A percentile compares a stretch with the other conserved stretches of the same genome.
These are phyloP conservation scores for Drosophila borealis DNA, from an alignment of 2,888 invertebrate species.

Conservation along the genomic window DNA sequence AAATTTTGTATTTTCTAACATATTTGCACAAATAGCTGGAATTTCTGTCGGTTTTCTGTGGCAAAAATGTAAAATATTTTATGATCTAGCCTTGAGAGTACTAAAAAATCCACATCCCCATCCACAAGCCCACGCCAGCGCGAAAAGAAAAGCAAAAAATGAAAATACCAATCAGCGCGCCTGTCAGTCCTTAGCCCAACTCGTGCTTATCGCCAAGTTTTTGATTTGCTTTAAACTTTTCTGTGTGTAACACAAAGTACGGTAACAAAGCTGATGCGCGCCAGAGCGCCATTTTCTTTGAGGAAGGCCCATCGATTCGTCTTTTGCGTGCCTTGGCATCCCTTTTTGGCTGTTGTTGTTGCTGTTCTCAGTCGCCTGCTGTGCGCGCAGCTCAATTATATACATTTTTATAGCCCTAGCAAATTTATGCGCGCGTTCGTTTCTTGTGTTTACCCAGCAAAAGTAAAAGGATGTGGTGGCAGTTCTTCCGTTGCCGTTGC, in stretches of 20 bases:
- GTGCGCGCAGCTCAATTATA: slow-evolving; percentile 74
- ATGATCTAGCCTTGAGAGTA: slow-evolving; percentile 58
- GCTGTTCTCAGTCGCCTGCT: slow-evolving; percentile 43
- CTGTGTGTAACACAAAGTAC: slow-evolving; percentile 44
- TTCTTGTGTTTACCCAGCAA: slow-evolving; percentile 62
- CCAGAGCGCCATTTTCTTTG: slow-evolving; percentile 61
- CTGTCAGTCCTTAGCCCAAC: slow-evolving; percentile 73
- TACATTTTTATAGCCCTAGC: slow-evolving; percentile 70
- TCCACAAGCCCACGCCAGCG: not conserved
- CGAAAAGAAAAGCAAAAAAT: slow-evolving; percentile 23
- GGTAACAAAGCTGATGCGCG: slow-evolving; percentile 43
- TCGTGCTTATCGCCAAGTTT: slow-evolving; percentile 79
- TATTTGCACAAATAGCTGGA: slow-evolving; percentile 69
- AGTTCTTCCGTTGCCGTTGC: not conserved
- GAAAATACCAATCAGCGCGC: slow-evolving; percentile 75
- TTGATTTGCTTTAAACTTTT: slow-evolving; percentile 79
- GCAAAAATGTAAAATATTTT: slow-evolving; percentile 72
- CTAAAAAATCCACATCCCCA: slow-evolving; percentile 7
- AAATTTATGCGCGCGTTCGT: slow-evolving; percentile 76
- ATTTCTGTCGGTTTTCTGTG: slow-evolving; percentile 49
- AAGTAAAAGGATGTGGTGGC: slow-evolving; percentile 26
- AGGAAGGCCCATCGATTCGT: slow-evolving; percentile 55
- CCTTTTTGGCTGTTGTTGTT: slow-evolving; percentile 22
- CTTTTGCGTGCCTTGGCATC: slow-evolving; percentile 54
- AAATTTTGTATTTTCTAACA: slow-evolving; percentile 57